Percentiles rank a stretch among this genome's conserved stretches.
Conservation (phyloP, 1,140 invertebrate genomes). For the Drosophila ohnishii region DNA sequence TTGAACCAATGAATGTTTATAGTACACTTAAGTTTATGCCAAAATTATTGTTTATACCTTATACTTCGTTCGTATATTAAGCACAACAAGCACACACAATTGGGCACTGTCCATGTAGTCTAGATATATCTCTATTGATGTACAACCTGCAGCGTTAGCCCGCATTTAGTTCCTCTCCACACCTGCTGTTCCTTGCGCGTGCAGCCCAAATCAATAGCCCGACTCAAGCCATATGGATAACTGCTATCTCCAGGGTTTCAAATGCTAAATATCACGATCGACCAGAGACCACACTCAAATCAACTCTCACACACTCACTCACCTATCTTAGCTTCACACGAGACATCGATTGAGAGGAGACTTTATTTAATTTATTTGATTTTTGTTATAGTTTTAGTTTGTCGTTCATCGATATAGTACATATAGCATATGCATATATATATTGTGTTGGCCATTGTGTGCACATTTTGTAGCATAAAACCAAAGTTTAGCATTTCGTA, state of each 20-base stretch:
- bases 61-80: conserved; percentile 61
- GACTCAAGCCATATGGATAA: conserved; percentile 55
- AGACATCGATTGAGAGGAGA: conserved; percentile 47
- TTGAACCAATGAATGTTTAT: conserved; percentile 63
- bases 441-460: conserved; percentile 78
- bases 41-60: conserved; percentile 55
- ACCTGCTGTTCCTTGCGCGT: conserved; percentile 40
- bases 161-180: conserved; percentile 66
- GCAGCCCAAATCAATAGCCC: conserved; percentile 54
- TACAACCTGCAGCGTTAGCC: conserved; percentile 42
- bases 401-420: conserved; percentile 50
- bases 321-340: conserved; percentile 39
- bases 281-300: conserved; percentile 7
- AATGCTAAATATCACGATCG: conserved; percentile 28
- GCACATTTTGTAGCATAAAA: conserved; percentile 80
- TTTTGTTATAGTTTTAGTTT: conserved; percentile 74
- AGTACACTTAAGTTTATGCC: conserved; percentile 71
- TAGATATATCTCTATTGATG: conserved; percentile 42
- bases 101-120: conserved; percentile 60
- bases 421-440: conserved; percentile 35
- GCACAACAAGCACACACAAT: conserved; percentile 54
- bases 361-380: conserved; percentile 65
- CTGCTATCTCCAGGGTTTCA: conserved; percentile 73
- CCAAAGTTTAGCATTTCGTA: conserved; percentile 81
- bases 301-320: conserved; percentile 22